Conservation (phyloP, 2,113 vertebrate genomes). For the Chaetura pelagica region DNA sequence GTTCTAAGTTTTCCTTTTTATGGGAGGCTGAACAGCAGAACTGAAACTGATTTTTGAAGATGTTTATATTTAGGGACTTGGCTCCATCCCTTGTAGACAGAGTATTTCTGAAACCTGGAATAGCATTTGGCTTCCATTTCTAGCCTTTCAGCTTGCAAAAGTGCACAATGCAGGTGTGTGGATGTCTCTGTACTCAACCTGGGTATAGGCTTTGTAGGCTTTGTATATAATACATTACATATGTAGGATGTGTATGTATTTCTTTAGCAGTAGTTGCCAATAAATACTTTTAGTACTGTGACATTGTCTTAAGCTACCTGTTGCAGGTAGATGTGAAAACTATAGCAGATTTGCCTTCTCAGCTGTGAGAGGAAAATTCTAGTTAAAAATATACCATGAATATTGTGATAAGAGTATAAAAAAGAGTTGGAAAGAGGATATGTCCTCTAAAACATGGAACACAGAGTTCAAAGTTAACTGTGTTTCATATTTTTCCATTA, state of each 20-base stretch:
- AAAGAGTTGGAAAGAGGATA: neutral
- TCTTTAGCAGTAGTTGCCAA: neutral
- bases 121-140: neutral
- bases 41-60: neutral
- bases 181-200: neutral
- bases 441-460: neutral
- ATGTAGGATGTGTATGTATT: neutral
- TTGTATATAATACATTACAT: neutral
- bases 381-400: neutral
- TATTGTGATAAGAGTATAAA: neutral
- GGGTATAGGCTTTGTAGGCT: neutral
- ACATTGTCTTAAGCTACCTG: neutral
- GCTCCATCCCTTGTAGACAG: neutral
- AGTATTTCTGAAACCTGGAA: neutral
- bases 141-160: neutral
- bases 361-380: neutral
- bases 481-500: slow-evolving; percentile 40
- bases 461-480: neutral
- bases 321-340: neutral
- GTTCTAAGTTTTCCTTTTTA: neutral
- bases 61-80: neutral
- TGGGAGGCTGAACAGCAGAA: neutral
- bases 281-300: neutral
- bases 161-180: neutral
- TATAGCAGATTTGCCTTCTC: neutral